These are phyloP conservation scores for Epinotia bilunana DNA, from an alignment of 2,888 invertebrate genomes.

Conservation along the genomic window DNA sequence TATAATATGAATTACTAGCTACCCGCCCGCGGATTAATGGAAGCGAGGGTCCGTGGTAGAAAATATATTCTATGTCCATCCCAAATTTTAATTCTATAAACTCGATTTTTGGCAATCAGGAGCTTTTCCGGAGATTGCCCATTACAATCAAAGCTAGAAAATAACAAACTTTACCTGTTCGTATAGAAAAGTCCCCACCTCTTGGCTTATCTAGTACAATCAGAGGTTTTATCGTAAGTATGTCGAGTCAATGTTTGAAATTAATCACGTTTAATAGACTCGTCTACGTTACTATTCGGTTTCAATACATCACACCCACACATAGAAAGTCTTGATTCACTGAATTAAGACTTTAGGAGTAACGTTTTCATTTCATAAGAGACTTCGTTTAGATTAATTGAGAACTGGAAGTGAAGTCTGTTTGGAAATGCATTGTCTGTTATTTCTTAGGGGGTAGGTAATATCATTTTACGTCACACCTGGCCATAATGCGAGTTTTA, in stretches of 20 bases:
- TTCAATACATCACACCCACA: conserved; percentile 48
- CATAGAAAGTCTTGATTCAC: conserved; percentile 46
- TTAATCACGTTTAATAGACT: conserved; percentile 57
- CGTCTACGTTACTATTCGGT: conserved; percentile 48
- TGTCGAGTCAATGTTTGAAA: conserved; percentile 46
- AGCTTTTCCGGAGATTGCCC: neutral
- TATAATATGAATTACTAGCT: too few species aligned
- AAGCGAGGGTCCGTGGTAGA: too few species aligned
- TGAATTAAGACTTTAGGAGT: conserved; percentile 42
- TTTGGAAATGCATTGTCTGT: neutral
- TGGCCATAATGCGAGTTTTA: too few species aligned
- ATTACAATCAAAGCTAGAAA: neutral
- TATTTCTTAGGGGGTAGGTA: neutral
- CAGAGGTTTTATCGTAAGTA: conserved; percentile 37
- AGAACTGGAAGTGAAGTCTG: neutral
- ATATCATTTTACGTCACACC: too few species aligned
- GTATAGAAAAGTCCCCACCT: conserved; percentile 9
- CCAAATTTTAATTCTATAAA: too few species aligned
- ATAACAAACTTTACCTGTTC: neutral
- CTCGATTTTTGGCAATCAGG: too few species aligned
- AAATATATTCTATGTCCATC: too few species aligned
- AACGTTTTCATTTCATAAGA: conserved; percentile 38
- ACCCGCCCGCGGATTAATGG: too few species aligned
- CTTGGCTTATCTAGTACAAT: conserved; percentile 39
- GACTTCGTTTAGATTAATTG: conserved; percentile 34